A percentile compares a stretch with the other conserved stretches of the same genome.
phyloP scores from a whole-genome alignment of 2,888 invertebrate species.

The Pimpla rufipes region DNA sequence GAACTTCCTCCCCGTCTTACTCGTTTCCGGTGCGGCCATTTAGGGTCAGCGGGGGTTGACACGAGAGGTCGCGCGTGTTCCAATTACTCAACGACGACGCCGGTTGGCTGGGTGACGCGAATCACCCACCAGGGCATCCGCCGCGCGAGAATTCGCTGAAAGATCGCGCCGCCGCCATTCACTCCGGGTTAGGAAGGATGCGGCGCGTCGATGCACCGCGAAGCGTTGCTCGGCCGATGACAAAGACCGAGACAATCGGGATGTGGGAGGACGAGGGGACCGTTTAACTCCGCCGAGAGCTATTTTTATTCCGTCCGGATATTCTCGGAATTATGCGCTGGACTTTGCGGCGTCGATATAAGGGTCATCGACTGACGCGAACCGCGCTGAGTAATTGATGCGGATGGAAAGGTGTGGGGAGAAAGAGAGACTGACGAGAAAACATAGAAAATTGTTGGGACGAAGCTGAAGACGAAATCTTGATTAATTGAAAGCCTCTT shows the following conservation, averaged over 20 bases:
- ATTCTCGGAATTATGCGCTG: background rate
- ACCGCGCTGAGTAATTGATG: background rate
- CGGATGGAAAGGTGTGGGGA: too few relatives aligned
- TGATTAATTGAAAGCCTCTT: too few relatives aligned
- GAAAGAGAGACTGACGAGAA: too few relatives aligned
- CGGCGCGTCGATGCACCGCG: slow-evolving; percentile 43
- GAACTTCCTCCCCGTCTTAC: slow-evolving; percentile 68
- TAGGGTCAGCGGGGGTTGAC: slow-evolving; percentile 83
- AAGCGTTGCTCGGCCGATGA: slow-evolving; percentile 77
- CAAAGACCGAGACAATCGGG: slow-evolving; percentile 81
- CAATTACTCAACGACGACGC: slow-evolving; percentile 82
- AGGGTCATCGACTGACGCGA: background rate
- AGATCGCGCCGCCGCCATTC: slow-evolving; percentile 57
- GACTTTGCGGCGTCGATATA: background rate
- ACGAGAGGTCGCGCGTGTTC: slow-evolving; percentile 83
- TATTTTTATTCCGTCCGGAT: slow-evolving; percentile 36
- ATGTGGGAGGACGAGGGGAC: slow-evolving; percentile 83
- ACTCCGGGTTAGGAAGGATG: slow-evolving; percentile 35
- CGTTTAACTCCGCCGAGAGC: slow-evolving; percentile 80
- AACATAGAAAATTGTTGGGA: too few relatives aligned
- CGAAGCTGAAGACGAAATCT: too few relatives aligned
- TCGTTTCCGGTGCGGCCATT: slow-evolving; percentile 83
- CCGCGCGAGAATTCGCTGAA: slow-evolving; percentile 66
- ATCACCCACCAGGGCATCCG: slow-evolving; percentile 76
- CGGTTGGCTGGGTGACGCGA: slow-evolving; percentile 56